Percentiles rank a stretch among this genome's conserved stretches.
Conservation (phyloP, 2,888 invertebrate genomes). For the Mayetiola destructor region DNA sequence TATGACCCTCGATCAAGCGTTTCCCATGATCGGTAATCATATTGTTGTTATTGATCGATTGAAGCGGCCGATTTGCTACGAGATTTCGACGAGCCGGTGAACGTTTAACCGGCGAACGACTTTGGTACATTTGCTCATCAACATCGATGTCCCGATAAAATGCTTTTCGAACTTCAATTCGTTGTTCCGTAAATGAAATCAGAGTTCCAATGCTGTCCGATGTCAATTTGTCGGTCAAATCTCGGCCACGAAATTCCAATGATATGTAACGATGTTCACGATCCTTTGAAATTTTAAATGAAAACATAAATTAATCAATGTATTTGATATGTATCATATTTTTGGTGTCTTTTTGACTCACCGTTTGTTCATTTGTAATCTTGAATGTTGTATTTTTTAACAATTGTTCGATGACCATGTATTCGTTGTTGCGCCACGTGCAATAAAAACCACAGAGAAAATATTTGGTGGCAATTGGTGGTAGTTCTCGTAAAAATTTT, state of each 20-base stretch:
- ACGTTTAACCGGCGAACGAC: neutral
- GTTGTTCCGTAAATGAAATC: neutral
- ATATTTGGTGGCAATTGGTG: neutral
- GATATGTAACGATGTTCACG: neutral
- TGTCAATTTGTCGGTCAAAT: neutral
- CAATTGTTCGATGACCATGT: neutral
- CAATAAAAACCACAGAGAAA: neutral
- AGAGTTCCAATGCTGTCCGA: neutral
- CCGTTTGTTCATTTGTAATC: neutral
- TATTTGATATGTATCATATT: neutral
- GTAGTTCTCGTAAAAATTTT: neutral
- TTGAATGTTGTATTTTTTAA: neutral
- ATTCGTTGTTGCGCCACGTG: neutral
- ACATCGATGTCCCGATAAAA: neutral
- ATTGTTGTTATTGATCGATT: neutral
- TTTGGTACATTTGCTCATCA: neutral
- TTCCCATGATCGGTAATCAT: neutral
- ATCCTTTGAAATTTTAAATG: neutral
- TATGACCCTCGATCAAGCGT: neutral
- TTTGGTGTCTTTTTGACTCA: neutral
- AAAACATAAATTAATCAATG: neutral
- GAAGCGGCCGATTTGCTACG: neutral
- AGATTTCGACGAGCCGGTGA: neutral
- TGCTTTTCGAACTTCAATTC: neutral
- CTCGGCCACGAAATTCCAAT: neutral